Conservation (phyloP, 2,113 vertebrate species). For the Origma solitaria region DNA sequence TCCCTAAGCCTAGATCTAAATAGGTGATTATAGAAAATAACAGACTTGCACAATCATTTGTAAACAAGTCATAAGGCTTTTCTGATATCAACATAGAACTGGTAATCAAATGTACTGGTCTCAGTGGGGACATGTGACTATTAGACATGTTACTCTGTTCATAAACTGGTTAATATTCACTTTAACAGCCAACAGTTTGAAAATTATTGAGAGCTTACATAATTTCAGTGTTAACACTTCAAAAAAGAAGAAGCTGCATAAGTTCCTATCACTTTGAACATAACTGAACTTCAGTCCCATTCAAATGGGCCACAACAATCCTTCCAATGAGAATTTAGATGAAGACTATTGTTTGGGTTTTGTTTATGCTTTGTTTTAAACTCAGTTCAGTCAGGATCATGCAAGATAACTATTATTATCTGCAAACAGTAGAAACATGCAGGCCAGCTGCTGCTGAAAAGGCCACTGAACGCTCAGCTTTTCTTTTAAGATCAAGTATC, state of each 20-base stretch:
- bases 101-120: not conserved
- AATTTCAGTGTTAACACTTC: not conserved
- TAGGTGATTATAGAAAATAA: slow-evolving; percentile 34
- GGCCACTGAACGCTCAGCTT: not conserved
- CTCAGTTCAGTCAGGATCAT: not conserved
- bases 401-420: not conserved
- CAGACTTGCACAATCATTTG: not conserved
- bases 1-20: slow-evolving; percentile 82
- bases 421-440: not conserved
- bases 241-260: not conserved
- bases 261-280: not conserved
- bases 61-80: not conserved
- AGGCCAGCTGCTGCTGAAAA: not conserved
- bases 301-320: not conserved
- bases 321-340: not conserved
- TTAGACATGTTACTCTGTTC: not conserved
- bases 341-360: not conserved
- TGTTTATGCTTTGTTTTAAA: not conserved
- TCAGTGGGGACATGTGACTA: rapidly evolving
- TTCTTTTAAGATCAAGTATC: not conserved
- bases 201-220: not conserved
- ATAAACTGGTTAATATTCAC: slow-evolving; percentile 18
- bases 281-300: not conserved
- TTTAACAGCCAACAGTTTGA: not conserved
- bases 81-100: not conserved